These are phyloP conservation scores for Venustoraphidia nigricollis DNA, from an alignment of 2,888 invertebrate genomes.

Conservation along the genomic window DNA sequence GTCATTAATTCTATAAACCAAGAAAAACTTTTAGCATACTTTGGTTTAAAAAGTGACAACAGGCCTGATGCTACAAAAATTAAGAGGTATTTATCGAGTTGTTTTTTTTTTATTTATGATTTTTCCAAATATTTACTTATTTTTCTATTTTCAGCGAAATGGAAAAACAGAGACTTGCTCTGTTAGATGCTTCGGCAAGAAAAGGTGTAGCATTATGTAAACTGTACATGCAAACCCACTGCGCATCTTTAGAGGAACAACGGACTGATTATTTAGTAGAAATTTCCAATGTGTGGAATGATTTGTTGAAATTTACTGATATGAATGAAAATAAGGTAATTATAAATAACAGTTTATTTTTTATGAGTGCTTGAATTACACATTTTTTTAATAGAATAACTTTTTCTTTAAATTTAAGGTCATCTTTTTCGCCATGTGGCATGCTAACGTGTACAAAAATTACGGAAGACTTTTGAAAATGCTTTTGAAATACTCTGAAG, in stretches of 20 bases:
- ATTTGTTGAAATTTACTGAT: slow-evolving; percentile 69
- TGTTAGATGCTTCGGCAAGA: slow-evolving; percentile 66
- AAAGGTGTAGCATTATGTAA: slow-evolving; percentile 60
- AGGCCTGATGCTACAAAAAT: slow-evolving; percentile 68
- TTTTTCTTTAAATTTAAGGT: slow-evolving; percentile 30
- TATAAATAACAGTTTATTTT: slow-evolving; percentile 2
- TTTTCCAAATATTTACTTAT: neutral
- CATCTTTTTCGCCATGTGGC: slow-evolving; percentile 65
- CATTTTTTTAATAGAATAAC: neutral
- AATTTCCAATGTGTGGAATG: slow-evolving; percentile 45
- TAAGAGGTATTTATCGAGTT: slow-evolving; percentile 45
- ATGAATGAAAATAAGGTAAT: slow-evolving; percentile 59
- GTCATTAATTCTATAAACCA: slow-evolving; percentile 60
- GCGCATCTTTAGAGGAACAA: slow-evolving; percentile 19
- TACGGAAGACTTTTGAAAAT: slow-evolving; percentile 71
- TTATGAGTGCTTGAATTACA: slow-evolving; percentile 6
- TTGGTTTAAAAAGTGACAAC: slow-evolving; percentile 75
- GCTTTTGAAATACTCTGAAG: slow-evolving; percentile 61
- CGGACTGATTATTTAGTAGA: slow-evolving; percentile 33
- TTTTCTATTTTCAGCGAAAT: slow-evolving; percentile 41
- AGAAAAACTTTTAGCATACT: slow-evolving; percentile 61
- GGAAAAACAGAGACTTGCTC: slow-evolving; percentile 67
- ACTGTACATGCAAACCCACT: slow-evolving; percentile 29
- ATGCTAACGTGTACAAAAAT: slow-evolving; percentile 61
- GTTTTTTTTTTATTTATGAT: slow-evolving; percentile 2